A percentile compares a stretch with the other conserved stretches of the same genome.
Conservation (phyloP, 2,888 invertebrate species). For the Nomada flava region DNA sequence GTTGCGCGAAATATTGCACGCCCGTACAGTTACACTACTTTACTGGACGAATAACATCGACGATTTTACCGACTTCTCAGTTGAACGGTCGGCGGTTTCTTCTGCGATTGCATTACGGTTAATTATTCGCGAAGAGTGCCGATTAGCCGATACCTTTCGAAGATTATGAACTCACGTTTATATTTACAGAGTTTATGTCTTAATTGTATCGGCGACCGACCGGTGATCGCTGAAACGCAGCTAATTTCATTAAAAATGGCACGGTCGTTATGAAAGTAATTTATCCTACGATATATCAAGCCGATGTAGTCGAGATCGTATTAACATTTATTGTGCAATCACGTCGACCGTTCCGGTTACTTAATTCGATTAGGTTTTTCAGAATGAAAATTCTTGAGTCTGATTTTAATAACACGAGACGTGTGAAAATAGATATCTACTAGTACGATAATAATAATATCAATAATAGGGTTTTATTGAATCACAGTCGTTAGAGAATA, state of each 20-base stretch:
- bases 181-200: conserved; percentile 28
- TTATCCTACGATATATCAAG: background rate
- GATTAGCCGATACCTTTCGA: conserved; percentile 32
- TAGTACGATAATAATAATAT: too few species aligned
- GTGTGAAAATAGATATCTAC: too few species aligned
- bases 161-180: conserved; percentile 5
- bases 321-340: conserved; percentile 9
- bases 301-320: background rate
- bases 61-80: conserved; percentile 22
- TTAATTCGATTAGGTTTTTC: background rate
- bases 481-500: too few species aligned
- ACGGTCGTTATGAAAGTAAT: conserved; percentile 27
- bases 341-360: background rate
- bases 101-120: conserved; percentile 2
- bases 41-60: conserved; percentile 32
- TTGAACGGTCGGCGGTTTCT: background rate
- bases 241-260: conserved; percentile 23
- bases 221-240: conserved; percentile 5
- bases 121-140: conserved; percentile 29
- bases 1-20: background rate
- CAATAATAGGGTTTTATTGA: too few species aligned
- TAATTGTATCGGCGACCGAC: conserved; percentile 26
- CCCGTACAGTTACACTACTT: conserved; percentile 29
- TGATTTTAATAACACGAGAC: too few species aligned
- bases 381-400: background rate